Percentiles rank a stretch among this genome's conserved stretches.
Evolutionary conservation across 2,113 vertebrate species (phyloP).

Genomic region (Mustelus asterias): DNA sequence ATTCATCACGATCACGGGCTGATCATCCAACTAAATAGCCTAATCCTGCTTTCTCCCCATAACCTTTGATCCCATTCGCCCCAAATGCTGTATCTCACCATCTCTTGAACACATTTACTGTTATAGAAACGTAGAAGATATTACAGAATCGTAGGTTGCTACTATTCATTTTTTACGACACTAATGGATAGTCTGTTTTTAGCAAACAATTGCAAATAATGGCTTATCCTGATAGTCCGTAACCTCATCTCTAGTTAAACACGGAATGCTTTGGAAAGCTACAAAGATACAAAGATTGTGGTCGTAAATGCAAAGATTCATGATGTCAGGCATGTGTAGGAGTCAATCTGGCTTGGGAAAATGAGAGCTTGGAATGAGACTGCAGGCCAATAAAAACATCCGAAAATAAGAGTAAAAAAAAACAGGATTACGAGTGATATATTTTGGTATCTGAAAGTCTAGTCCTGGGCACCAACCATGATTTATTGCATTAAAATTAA

Average conservation of each 20-base stretch:
- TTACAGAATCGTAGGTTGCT: no score
- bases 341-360: slow-evolving; percentile 35
- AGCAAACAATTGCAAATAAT: slow-evolving; percentile 16
- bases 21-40: no score
- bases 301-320: slow-evolving; percentile 33
- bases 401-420: slow-evolving; percentile 34
- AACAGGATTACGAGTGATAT: slow-evolving; percentile 8
- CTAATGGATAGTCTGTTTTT: background rate
- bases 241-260: background rate
- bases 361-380: slow-evolving; percentile 23
- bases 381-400: slow-evolving; percentile 29
- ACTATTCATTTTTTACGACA: background rate
- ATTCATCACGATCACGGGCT: no score
- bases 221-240: background rate
- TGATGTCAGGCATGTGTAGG: slow-evolving; percentile 33
- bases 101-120: no score
- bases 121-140: no score
- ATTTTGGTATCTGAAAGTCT: background rate
- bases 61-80: no score
- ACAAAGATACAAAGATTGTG: background rate
- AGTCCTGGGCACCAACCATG: background rate
- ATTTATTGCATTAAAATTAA: background rate
- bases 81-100: no score
- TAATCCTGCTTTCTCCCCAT: no score
- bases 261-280: background rate